Evolutionary conservation across 2,888 invertebrate species (phyloP), one percentile per base, ranked within the genome.

Genomic region (Tiliacea aurago): DNA sequence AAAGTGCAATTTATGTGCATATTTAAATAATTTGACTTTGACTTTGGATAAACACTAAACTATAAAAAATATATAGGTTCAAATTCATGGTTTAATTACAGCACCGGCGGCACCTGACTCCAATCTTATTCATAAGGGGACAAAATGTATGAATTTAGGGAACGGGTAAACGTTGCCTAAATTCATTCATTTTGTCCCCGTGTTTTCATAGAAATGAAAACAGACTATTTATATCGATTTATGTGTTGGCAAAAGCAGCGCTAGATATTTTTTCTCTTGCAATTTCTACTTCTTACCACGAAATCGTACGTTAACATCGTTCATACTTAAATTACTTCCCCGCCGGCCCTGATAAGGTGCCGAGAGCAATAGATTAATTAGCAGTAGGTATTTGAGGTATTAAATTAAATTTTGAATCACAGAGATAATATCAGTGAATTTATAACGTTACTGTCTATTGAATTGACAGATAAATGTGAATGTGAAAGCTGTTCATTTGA

Each of bases 401-500:
- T n/a, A 33, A 45, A 45, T 23, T 4, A 1, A n/a, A 37, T 47
- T 56, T 23, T 47, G 6, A 71, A 41, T 51, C 4, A 43, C 6
- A 18, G 41, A n/a, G n/a, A n/a, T 49, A 45, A 4, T 51, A 51
- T 15, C 37, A 10, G 18, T 65, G 5, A 13, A 37, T 28, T 37
- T 20, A 20, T 28, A 37, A 37, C 10, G 9, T 9, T 56, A 41
- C n/a, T 33, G 11, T 6, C 23, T 18, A 47, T 23, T 59, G 28
- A 56, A 51, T 70, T 37, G 28, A 58, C n/a, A 62, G n/a, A 28
- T 51, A 61, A 51, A 70, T 55, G 43, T 62, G 5, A 62, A 45
- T 6, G 37, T 64, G n/a, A 55, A 68, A 68, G 13, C 18, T 75
- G 76, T 70, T 65, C 53, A 78, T 78, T 79, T 56, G 20, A 69